Conservation (phyloP, 2,888 invertebrate genomes). For the Zelleria hepariella region DNA sequence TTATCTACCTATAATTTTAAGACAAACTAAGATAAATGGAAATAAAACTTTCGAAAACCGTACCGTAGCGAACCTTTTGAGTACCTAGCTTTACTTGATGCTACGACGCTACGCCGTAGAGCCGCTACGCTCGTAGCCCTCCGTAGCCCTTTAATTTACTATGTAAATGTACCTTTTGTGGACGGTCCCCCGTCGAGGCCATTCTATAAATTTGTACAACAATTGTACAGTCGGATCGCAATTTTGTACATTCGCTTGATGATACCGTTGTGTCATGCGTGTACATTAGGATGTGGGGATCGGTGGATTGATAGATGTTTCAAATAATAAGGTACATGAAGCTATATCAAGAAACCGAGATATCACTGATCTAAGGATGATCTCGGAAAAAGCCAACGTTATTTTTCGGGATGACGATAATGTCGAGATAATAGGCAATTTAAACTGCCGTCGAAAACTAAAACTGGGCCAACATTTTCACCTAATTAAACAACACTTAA, state of each 20-base stretch:
- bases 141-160: constrained; percentile 65
- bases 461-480: not conserved
- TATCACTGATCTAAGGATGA: no score
- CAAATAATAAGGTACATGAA: no score
- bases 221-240: constrained; percentile 29
- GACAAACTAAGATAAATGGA: no score
- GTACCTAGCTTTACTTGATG: not conserved
- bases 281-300: not conserved
- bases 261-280: constrained; percentile 1
- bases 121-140: constrained; percentile 19
- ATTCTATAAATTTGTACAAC: constrained; percentile 45
- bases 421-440: no score
- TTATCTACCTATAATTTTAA: no score
- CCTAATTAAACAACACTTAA: not conserved
- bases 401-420: no score
- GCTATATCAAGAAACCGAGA: no score
- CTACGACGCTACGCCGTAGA: not conserved
- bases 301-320: no score
- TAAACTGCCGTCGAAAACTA: not conserved
- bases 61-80: not conserved
- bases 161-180: constrained; percentile 68
- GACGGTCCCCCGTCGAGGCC: not conserved
- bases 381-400: no score
- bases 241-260: constrained; percentile 25
- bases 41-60: not conserved